Base-by-base conservation (phyloP, 2,888 invertebrate genomes). In the Ophion costatus region DNA sequence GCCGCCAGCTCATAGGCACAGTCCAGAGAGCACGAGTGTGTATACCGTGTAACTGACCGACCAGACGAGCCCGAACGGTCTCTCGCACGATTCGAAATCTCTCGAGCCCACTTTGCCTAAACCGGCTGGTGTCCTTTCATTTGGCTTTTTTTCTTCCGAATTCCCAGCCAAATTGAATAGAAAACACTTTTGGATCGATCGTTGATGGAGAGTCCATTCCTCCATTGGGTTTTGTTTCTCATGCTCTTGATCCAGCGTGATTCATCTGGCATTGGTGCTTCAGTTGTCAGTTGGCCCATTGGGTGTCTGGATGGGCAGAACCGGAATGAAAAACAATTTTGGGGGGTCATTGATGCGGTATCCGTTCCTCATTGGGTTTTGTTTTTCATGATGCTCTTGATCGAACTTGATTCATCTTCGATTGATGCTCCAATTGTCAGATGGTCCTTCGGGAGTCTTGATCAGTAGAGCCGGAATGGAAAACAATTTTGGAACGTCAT, bases 1-100 rank as follows among this genome's bases (percentile, higher is more conserved):
- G 90, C 90, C 90, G 90, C 91, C 90, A 88, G 86, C 86, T 71
- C 79, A 75, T 59, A 71, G 70, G 57, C 63, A 63, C 63, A 29
- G 71, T 74, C 66, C 42, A 29, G 51, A 80, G 29, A 70, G 42
- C 80, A 76, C 61, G 63, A 59, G 57, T 59, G 71, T 66, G 77
- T 61, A 3, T 70, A 33, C 22, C 45, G 24, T 69, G 74, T 80
- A 67, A 71, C 67, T 77, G 71, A 71, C 63, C 14, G 71, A 67
- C 73, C 61, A 64, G 66, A 38, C 63, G 59, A 64, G 42, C 24
- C 38, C 59, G 75, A 59, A 81, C 38, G n/a, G 51, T 79, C 82
- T 79, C 82, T 80, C 51, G 14, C 14, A 51, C 80, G 73, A 80
- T 80, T 67, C 67, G 56, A 56, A 71, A 78, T 82, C 79, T 79